Evolutionary conservation across 2,113 vertebrate species (phyloP), one percentile per base, ranked within the genome.

Genomic region (Mugil cephalus): DNA sequence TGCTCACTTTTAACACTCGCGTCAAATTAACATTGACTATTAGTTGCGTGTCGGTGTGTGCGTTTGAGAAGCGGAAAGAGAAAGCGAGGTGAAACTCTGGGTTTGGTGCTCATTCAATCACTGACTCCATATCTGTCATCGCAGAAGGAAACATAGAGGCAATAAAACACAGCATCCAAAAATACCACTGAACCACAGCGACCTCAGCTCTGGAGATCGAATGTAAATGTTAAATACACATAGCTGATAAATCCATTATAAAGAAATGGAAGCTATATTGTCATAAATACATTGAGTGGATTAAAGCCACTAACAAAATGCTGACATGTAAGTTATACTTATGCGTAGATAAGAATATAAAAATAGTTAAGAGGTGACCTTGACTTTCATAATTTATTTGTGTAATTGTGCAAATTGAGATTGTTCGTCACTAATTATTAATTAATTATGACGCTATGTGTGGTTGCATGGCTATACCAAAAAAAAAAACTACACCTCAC

Each of bases 51-150:
- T 58, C 17, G 58, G 55, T 35, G 48, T 62, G 35, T 19, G 1
- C 18, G 1, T 47, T 7, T 10, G 12, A 34, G 14, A 14, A 11
- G n/a, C n/a, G n/a, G n/a, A 19, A 39, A 5, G 11, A 17, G 47
- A 47, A 17, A 39, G n/a, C n/a, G 45, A 77, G 50, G 30, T 69
- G 69, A 84, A 79, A 76, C 70, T 2, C 2, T 21, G 36, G 17
- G 67, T 79, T 89, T 86, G 52, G 19, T 36, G 77, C 80, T 82
- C 46, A 58, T 84, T 89, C 82, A 79, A 74, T 90, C 82, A 88
- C 35, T 30, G 46, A 51, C 76, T 55, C 12, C 56, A 67, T 50
- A 46, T 88, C 82, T 88, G 80, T 89, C 83, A 84, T 62, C 77
- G n/a, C 69, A 1, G 19, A 66, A 8, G 56, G 35, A 74, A 79